Base-by-base conservation (phyloP, 1,140 invertebrate genomes). In the Solenopsis invicta region DNA sequence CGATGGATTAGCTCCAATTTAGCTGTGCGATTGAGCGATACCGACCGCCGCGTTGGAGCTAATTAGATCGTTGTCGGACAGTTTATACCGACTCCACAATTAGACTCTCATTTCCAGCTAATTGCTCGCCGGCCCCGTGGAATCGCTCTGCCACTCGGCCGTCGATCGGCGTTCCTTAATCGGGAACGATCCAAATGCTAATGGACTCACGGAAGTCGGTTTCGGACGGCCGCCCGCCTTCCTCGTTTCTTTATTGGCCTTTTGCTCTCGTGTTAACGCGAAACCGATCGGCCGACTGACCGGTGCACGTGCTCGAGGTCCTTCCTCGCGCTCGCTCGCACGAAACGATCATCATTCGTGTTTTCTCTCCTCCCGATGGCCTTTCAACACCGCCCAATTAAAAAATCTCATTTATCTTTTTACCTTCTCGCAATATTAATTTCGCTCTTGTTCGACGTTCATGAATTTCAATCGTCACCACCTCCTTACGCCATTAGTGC, bases 321-420 rank as follows among this genome's bases (percentile, higher is more conserved):
- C 50, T 71, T 54, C 56, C 66, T 24, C 50, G 37, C 37, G 67
- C 8, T 48, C 52, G 66, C 13, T 18, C 54, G 18, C 16, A 45
- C 74, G 18, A 45, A 48, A 45, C 54, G 21, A n/a, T 13, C 45
- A 52, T 59, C 37, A 29, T 48, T 56, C 48, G 64, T 81, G 48
- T 48, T 84, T 75, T 61, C 81, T n/a, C 34, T 54, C 45, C 45
- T 10, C 13, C 3, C 54, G 12, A 45, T 34, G 16, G 72, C 76
- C 87, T 89, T 86, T 89, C 88, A 85, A 89, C 88, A 81, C 87
- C 48, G 54, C 54, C 76, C 88, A 89, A 89, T 89, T 89, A 88
- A 86, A 75, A 89, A 88, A 81, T 86, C 82, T 87, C 82, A 48
- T 89, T 88, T 89, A 77, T 88, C 84, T 82, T 87, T 88, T 88